phyloP scores from a whole-genome alignment of 2,113 vertebrate genomes.

The Microcebus griseorufus region DNA sequence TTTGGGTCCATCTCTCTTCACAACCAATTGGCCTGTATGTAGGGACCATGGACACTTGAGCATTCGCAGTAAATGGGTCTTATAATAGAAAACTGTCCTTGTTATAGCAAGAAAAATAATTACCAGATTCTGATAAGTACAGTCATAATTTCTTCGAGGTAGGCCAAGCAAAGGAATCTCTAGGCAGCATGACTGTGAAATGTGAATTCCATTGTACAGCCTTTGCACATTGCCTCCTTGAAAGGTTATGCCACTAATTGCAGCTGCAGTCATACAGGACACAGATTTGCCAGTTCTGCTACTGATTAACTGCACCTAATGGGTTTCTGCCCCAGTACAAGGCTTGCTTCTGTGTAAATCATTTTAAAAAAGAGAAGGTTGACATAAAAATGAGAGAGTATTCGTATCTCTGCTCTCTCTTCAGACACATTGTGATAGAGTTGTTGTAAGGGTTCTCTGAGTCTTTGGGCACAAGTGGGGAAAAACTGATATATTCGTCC shows the following conservation, averaged over 20 bases:
- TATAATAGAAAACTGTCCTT: background rate
- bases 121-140: background rate
- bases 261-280: background rate
- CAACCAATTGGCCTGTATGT: background rate
- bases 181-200: rapidly evolving
- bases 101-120: background rate
- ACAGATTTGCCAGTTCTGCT: background rate
- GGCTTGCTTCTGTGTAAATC: background rate
- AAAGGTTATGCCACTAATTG: background rate
- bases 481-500: background rate
- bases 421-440: background rate
- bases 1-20: background rate
- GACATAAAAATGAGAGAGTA: background rate
- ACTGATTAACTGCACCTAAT: background rate
- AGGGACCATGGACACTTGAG: background rate
- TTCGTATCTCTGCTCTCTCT: background rate
- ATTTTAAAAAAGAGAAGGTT: background rate
- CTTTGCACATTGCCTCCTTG: background rate
- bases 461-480: background rate
- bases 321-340: background rate
- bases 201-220: background rate
- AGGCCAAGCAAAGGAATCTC: background rate
- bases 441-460: background rate
- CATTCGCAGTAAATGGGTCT: background rate
- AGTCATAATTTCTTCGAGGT: background rate